These are phyloP conservation scores for Lasiommata megera DNA, from an alignment of 2,888 invertebrate genomes.

Conservation along the genomic window DNA sequence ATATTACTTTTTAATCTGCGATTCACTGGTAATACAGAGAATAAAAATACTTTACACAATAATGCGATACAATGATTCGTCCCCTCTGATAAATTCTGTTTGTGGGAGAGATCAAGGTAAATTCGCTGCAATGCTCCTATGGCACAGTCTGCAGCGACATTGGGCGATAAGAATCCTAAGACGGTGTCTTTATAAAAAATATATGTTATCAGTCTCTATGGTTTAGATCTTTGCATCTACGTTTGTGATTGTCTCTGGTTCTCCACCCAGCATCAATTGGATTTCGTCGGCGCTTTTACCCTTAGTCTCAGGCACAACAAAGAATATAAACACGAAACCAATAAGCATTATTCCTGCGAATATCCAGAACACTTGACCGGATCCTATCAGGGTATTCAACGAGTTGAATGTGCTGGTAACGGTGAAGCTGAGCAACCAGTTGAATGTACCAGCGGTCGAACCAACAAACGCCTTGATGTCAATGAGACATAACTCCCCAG, in stretches of 20 bases:
- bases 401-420: conserved; percentile 88
- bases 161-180: background rate
- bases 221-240: conserved; percentile 59
- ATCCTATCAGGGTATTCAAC: conserved; percentile 78
- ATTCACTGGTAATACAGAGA: too few species aligned
- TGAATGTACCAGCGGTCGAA: conserved; percentile 89
- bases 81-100: too few species aligned
- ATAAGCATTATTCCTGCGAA: conserved; percentile 85
- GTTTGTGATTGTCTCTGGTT: conserved; percentile 43
- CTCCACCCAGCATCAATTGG: conserved; percentile 72
- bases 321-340: conserved; percentile 85
- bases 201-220: conserved; percentile 57
- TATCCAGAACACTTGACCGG: conserved; percentile 87
- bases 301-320: conserved; percentile 85
- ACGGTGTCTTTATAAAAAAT: conserved; percentile 46
- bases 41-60: too few species aligned
- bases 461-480: conserved; percentile 89
- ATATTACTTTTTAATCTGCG: too few species aligned
- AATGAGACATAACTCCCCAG: conserved; percentile 89
- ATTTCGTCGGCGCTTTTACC: conserved; percentile 87
- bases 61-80: too few species aligned
- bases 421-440: conserved; percentile 90
- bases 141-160: background rate
- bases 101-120: too few species aligned
- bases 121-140: too few species aligned